A percentile compares a stretch with the other conserved stretches of the same genome.
These are phyloP conservation scores for Hippocampus zosterae DNA, from an alignment of 2,113 vertebrate genomes.

Conservation along the genomic window DNA sequence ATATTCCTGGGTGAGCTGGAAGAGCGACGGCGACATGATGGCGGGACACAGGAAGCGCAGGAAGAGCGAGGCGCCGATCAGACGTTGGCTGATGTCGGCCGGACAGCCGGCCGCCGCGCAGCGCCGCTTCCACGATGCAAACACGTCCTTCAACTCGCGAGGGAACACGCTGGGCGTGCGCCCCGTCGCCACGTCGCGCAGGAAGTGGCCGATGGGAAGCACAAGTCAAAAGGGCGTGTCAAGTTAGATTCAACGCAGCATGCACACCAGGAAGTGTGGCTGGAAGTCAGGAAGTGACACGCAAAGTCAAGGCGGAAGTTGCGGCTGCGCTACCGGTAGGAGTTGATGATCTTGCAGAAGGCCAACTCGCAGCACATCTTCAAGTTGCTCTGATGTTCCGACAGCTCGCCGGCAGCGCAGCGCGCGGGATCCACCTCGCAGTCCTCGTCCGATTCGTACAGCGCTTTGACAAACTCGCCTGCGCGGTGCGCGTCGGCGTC, in stretches of 20 bases:
- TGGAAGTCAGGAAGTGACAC: neutral
- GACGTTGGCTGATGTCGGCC: slow-evolving; percentile 96
- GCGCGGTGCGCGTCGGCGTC: neutral
- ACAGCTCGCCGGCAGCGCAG: slow-evolving; percentile 86
- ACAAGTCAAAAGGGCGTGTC: too few species aligned
- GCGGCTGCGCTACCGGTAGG: slow-evolving; percentile 79
- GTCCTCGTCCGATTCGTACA: slow-evolving; percentile 98
- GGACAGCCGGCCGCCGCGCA: slow-evolving; percentile 85
- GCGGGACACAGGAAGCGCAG: slow-evolving; percentile 95
- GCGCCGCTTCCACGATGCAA: slow-evolving; percentile 94
- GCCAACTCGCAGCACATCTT: slow-evolving; percentile 99
- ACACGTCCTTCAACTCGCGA: slow-evolving; percentile 94
- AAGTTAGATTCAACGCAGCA: too few species aligned
- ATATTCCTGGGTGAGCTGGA: slow-evolving; percentile 95
- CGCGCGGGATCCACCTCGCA: slow-evolving; percentile 95
- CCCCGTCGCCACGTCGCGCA: neutral
- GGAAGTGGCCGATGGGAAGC: too few species aligned
- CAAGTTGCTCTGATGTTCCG: slow-evolving; percentile 95
- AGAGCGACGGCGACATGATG: slow-evolving; percentile 98
- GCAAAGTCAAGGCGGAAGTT: neutral
- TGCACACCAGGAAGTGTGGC: neutral
- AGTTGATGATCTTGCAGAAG: slow-evolving; percentile 99
- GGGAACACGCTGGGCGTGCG: slow-evolving; percentile 86
- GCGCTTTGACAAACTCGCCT: slow-evolving; percentile 98
- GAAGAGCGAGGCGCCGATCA: slow-evolving; percentile 96